Percentiles rank a stretch among this genome's conserved stretches.
phyloP scores from a whole-genome alignment of 2,797 vertebrate genomes.

The Myotis findleyi region DNA sequence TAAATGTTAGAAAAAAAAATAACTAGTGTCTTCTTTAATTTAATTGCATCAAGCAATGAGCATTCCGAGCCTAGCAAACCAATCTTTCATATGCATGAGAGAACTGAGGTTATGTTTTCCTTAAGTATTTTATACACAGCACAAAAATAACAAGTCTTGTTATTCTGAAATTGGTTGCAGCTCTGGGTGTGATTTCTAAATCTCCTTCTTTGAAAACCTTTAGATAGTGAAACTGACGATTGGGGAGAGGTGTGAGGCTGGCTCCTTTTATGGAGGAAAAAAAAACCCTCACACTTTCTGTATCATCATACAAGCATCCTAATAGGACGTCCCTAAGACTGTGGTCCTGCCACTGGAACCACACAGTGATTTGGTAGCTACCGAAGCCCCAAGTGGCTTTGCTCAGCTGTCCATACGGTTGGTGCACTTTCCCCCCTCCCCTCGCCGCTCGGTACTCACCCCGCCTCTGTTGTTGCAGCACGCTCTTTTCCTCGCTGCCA shows the following conservation, averaged over 20 bases:
- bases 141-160: neutral
- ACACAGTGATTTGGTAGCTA: fast-evolving
- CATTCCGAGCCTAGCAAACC: neutral
- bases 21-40: neutral
- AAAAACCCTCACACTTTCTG: neutral
- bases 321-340: neutral
- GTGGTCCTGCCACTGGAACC: fast-evolving
- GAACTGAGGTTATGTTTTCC: neutral
- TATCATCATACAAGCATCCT: fast-evolving
- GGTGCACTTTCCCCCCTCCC: neutral
- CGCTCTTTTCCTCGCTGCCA: constrained; percentile 58
- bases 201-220: constrained; percentile 31
- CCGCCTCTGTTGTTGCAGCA: constrained; percentile 67
- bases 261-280: neutral
- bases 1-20: constrained; percentile 36
- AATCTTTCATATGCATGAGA: neutral
- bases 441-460: fast-evolving
- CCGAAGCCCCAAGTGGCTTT: fast-evolving
- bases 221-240: neutral
- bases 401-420: neutral
- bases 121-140: neutral
- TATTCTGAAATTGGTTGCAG: neutral
- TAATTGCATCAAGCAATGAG: neutral
- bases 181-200: neutral
- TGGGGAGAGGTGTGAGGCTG: neutral